Evolutionary conservation across 2,113 vertebrate genomes (phyloP).

Genomic region (Addax nasomaculatus): DNA sequence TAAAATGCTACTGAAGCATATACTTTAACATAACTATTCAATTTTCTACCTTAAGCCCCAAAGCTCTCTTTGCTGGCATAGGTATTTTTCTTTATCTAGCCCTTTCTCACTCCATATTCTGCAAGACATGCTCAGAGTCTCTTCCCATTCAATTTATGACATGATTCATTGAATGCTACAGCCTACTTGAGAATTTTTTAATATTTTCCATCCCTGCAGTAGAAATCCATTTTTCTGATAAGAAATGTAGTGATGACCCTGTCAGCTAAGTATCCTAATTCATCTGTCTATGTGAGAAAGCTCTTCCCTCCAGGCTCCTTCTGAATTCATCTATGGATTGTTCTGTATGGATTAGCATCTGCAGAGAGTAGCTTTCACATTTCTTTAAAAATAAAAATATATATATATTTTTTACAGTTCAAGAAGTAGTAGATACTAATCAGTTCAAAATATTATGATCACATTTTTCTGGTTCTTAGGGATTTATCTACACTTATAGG

Average conservation of each 20-base stretch:
- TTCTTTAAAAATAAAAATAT: constrained; percentile 41
- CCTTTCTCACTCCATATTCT: constrained; percentile 46
- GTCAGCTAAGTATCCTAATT: constrained; percentile 74
- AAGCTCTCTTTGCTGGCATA: not conserved
- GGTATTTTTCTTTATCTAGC: constrained; percentile 56
- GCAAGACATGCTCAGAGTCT: constrained; percentile 40
- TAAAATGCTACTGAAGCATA: constrained; percentile 24
- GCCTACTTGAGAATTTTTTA: constrained; percentile 82
- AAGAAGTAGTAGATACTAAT: constrained; percentile 37
- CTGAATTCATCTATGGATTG: constrained; percentile 48
- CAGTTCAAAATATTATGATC: constrained; percentile 42
- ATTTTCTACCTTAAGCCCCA: constrained; percentile 36
- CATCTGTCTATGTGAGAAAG: constrained; percentile 54
- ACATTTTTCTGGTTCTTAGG: constrained; percentile 21
- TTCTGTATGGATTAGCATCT: constrained; percentile 39
- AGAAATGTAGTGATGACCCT: constrained; percentile 80
- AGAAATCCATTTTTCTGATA: constrained; percentile 81
- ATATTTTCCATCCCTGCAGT: constrained; percentile 77
- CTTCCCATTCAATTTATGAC: constrained; percentile 69
- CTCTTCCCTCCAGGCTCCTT: constrained; percentile 38
- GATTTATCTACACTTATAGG: not conserved
- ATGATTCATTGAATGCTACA: constrained; percentile 83
- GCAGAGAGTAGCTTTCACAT: not conserved
- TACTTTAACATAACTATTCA: constrained; percentile 27
- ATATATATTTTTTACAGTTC: constrained; percentile 17